Percentiles rank a stretch among this genome's conserved stretches.
Evolutionary conservation across 2,888 invertebrate genomes (phyloP).

Genomic region (Lomographa bimaculata): DNA sequence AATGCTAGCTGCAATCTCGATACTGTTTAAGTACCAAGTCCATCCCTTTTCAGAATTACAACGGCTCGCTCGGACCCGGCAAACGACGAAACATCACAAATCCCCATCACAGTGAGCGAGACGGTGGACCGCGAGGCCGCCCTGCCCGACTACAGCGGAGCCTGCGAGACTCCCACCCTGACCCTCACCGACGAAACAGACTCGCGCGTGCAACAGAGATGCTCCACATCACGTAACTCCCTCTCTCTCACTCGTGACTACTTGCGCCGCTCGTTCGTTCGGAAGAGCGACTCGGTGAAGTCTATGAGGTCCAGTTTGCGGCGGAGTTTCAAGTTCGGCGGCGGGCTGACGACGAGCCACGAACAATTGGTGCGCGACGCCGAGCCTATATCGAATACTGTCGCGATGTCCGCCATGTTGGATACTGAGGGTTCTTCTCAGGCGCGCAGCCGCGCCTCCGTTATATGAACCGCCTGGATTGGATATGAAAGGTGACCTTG

Average conservation of each 20-base stretch:
- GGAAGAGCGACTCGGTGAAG: constrained; percentile 71
- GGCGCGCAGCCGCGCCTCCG: constrained; percentile 62
- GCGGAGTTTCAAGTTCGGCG: constrained; percentile 71
- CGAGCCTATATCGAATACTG: constrained; percentile 83
- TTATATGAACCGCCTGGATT: constrained; percentile 49
- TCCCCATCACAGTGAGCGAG: constrained; percentile 73
- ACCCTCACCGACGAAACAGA: constrained; percentile 64
- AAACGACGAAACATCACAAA: constrained; percentile 58
- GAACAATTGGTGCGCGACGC: constrained; percentile 85
- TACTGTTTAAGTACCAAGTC: too few species aligned
- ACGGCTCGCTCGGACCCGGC: constrained; percentile 52
- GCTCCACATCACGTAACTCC: constrained; percentile 58
- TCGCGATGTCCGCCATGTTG: constrained; percentile 72
- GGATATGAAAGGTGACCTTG: neutral
- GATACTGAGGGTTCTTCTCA: constrained; percentile 52
- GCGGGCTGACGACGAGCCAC: constrained; percentile 74
- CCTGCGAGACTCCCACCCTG: constrained; percentile 51
- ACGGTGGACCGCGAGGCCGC: constrained; percentile 61
- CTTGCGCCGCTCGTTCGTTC: constrained; percentile 66
- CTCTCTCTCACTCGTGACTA: constrained; percentile 64
- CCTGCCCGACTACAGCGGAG: constrained; percentile 55
- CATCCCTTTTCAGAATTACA: constrained; percentile 68
- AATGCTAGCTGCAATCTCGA: too few species aligned
- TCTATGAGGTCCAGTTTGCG: constrained; percentile 71
- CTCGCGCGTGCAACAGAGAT: constrained; percentile 42